Base-by-base conservation (phyloP, 2,888 invertebrate genomes). In the Micropterix aruncella region DNA sequence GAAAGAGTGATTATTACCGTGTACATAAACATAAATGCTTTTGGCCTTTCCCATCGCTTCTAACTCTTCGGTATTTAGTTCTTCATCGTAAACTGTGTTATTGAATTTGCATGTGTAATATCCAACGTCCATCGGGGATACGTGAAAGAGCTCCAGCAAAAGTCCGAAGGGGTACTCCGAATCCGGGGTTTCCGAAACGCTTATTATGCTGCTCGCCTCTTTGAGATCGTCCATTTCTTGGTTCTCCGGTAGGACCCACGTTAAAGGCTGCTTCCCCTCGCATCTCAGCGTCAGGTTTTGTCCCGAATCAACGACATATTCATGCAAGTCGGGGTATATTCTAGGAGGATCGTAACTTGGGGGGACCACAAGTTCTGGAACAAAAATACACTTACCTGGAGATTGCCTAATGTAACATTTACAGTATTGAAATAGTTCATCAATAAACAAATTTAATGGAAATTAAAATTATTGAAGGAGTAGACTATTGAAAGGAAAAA, bases 41-140 rank as follows among this genome's bases (percentile, higher is more conserved):
- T 62, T 62, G 9, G 63, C 63, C 15, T 58, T 55, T 40, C 58
- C 57, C 12, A 53, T 51, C 40, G 60, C 57, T 14, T 63, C 58
- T 39, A 61, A 46, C 41, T 62, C 56, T 2, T 57, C 56, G 2
- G 60, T 52, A 9, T 59, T 54, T n/a, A 59, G 56, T 16, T 63
- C 60, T 45, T 56, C 49, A 16, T 51, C 52, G 17, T 46, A 15
- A 16, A 48, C 40, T n/a, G 50, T 40, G 15, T 40, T 42, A 39
- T 60, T 55, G 52, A 74, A 70, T 42, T 66, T 62, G 54, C 77
- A 78, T 48, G 70, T 75, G 51, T 74, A 77, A 55, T 67, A 73
- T 40, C 74, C 75, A 44, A 77, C 73, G 43, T 71, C 60, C 16
- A 60, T 60, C 14, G 61, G 62, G 39, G 65, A 61, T 2, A 75